A percentile compares a stretch with the other conserved stretches of the same genome.
Evolutionary conservation across 2,113 vertebrate species (phyloP).

Genomic region (Ciconia stormi): DNA sequence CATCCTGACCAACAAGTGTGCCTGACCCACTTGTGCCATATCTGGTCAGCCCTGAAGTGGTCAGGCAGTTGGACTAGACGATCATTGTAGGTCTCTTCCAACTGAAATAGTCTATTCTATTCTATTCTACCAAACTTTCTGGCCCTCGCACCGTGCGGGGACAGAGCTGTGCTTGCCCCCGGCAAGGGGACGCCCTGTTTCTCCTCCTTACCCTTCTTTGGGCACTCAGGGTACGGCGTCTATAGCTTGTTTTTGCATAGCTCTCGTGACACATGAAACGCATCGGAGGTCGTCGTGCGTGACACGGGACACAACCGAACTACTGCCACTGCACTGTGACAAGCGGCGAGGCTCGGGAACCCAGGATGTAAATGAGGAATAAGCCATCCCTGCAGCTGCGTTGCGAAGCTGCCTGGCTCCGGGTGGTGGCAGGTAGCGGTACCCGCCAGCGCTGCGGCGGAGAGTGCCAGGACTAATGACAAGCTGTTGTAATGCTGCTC

Average conservation of each 20-base stretch:
- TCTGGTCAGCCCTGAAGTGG: background rate
- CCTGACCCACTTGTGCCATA: background rate
- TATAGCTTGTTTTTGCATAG: rapidly evolving
- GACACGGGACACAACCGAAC: rapidly evolving
- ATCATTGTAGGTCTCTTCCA: rapidly evolving
- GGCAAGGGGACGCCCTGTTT: rapidly evolving
- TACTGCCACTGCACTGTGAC: rapidly evolving
- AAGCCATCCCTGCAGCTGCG: background rate
- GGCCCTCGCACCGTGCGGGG: rapidly evolving
- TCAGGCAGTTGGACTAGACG: background rate
- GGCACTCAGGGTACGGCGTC: rapidly evolving
- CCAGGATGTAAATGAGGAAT: rapidly evolving
- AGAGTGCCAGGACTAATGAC: constrained; percentile 23
- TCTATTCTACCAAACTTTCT: rapidly evolving
- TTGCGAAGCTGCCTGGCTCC: rapidly evolving
- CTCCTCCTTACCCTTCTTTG: background rate
- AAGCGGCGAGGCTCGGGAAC: rapidly evolving
- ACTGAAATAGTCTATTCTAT: background rate
- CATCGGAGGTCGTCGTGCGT: rapidly evolving
- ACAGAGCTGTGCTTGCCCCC: background rate
- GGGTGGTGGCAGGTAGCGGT: background rate
- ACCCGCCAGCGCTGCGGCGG: background rate
- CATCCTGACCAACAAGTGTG: too few relatives aligned
- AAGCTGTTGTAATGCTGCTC: background rate
- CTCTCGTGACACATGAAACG: rapidly evolving